Percentiles rank a stretch among this genome's conserved stretches.
phyloP scores from a whole-genome alignment of 92 coral and sea anemone species.

The Porites divaricata region DNA sequence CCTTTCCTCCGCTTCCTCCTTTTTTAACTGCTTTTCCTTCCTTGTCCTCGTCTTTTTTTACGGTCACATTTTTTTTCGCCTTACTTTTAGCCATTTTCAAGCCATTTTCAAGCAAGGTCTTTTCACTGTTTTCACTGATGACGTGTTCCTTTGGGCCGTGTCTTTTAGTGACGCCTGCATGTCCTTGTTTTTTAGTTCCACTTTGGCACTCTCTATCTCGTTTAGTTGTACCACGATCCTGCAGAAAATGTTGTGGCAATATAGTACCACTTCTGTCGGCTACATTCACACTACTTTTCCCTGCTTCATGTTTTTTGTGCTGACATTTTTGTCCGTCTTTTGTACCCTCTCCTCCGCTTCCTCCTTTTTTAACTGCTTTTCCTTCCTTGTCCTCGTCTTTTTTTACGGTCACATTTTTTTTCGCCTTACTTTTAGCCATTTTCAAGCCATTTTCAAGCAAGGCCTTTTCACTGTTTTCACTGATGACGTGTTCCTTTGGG shows the following conservation, averaged over 20 bases:
- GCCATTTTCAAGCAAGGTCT: not conserved
- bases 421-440: too few relatives aligned
- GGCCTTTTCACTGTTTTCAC: not conserved
- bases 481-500: not conserved
- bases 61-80: too few relatives aligned
- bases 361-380: not conserved
- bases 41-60: not conserved
- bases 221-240: not conserved
- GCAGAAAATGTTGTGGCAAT: not conserved
- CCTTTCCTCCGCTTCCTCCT: not conserved
- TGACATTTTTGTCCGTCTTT: not conserved
- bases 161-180: too few relatives aligned
- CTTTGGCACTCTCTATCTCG: too few relatives aligned
- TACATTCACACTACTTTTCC: too few relatives aligned
- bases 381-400: not conserved
- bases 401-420: too few relatives aligned
- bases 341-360: not conserved
- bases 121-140: too few relatives aligned
- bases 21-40: not conserved
- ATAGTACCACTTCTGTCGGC: not conserved
- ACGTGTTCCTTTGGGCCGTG: too few relatives aligned
- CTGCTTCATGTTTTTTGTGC: not conserved
- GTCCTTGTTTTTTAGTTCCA: too few relatives aligned
- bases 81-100: too few relatives aligned
- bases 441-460: too few relatives aligned